Percentiles rank a stretch among this genome's conserved stretches.
Conservation (phyloP, 2,113 vertebrate genomes). For the Phoxinus phoxinus region DNA sequence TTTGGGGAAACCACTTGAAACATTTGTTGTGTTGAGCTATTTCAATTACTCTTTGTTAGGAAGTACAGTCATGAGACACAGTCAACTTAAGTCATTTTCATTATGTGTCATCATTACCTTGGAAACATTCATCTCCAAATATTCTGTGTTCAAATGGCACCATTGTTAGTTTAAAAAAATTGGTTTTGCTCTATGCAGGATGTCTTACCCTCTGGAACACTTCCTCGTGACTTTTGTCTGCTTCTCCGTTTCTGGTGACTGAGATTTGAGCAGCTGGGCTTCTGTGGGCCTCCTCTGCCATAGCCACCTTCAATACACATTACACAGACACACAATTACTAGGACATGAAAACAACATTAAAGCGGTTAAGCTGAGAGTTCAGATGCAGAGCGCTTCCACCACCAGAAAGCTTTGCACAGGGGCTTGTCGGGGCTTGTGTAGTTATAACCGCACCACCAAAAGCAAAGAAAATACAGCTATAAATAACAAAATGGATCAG, state of each 20-base stretch:
- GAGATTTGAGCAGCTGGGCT: constrained; percentile 93
- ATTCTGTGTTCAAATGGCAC: not conserved
- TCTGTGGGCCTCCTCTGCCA: constrained; percentile 89
- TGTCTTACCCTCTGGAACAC: constrained; percentile 84
- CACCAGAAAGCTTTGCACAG: constrained; percentile 24
- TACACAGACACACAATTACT: constrained; percentile 2
- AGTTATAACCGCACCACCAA: not conserved
- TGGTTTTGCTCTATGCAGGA: not conserved
- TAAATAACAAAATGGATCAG: not conserved
- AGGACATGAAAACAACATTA: not conserved
- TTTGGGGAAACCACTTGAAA: no score
- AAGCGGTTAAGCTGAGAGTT: not conserved
- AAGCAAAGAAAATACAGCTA: not conserved
- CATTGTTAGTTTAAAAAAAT: not conserved
- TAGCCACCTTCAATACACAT: constrained; percentile 73
- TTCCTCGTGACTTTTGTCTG: constrained; percentile 83
- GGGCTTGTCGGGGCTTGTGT: not conserved
- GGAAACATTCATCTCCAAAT: not conserved
- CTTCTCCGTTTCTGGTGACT: constrained; percentile 92
- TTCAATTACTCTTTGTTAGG: no score
- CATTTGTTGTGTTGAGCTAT: no score
- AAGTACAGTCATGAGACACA: not conserved
- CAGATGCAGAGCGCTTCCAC: constrained; percentile 8
- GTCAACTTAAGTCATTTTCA: not conserved
- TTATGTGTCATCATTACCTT: not conserved